Evolutionary conservation across 2,797 vertebrate genomes (phyloP).

Genomic region (Brachyrhaphis roseni): DNA sequence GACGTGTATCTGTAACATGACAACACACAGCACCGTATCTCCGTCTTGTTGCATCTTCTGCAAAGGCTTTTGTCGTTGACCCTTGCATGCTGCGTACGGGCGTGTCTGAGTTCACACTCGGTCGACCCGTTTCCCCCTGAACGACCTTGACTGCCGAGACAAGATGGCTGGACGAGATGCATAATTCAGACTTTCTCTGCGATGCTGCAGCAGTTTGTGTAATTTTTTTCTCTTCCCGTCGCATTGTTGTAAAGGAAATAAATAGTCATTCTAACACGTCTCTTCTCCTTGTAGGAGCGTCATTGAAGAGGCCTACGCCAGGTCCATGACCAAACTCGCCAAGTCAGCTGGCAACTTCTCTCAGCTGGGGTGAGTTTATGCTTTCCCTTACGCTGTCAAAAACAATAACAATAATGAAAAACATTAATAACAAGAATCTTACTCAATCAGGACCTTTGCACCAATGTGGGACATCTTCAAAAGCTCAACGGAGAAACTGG

Average conservation of each 20-base stretch:
- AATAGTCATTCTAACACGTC: background rate
- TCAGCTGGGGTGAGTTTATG: conserved; percentile 90
- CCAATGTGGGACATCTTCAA: conserved; percentile 98
- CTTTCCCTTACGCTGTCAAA: background rate
- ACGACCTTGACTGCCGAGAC: conserved; percentile 29
- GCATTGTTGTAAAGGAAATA: conserved; percentile 17
- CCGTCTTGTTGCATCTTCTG: background rate
- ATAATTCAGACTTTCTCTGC: conserved; percentile 49
- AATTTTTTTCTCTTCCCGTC: conserved; percentile 13
- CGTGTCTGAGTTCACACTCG: conserved; percentile 11
- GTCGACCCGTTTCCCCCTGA: conserved; percentile 48
- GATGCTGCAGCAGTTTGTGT: conserved; percentile 18
- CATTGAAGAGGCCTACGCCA: conserved; percentile 94
- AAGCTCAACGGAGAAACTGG: conserved; percentile 94
- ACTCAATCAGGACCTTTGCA: conserved; percentile 85
- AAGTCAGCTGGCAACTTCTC: conserved; percentile 96
- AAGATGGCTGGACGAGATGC: conserved; percentile 55
- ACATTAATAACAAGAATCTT: background rate
- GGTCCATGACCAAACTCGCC: conserved; percentile 97
- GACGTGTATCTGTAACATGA: background rate
- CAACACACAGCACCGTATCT: background rate
- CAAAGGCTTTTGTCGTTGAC: background rate
- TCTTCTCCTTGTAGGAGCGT: conserved; percentile 82
- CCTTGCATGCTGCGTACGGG: background rate
- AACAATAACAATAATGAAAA: too few relatives aligned